Conservation (phyloP, 2,888 invertebrate genomes). For the Drosophila lutescens region DNA sequence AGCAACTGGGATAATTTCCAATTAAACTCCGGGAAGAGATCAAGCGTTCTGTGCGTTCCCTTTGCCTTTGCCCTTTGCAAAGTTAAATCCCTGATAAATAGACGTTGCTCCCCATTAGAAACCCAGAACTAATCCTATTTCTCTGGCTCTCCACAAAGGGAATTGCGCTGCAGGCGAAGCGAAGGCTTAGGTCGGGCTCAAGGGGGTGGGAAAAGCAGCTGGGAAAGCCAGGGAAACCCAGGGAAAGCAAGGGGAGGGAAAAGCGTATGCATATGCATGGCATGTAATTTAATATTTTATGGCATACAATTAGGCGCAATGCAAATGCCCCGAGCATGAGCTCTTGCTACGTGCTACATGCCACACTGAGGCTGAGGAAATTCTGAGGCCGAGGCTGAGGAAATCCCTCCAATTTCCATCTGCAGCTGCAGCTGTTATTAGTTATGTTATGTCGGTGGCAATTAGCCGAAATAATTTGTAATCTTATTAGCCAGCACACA, state of each 20-base stretch:
- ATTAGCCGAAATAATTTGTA: slow-evolving; percentile 78
- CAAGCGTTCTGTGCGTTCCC: not conserved
- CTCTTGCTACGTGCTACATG: slow-evolving; percentile 56
- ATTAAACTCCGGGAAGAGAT: slow-evolving; percentile 1
- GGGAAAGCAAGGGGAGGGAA: not conserved
- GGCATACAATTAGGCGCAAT: slow-evolving; percentile 74
- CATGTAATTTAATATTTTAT: slow-evolving; percentile 78
- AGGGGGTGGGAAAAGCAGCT: not conserved
- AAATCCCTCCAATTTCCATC: slow-evolving; percentile 1
- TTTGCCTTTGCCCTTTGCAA: slow-evolving; percentile 6
- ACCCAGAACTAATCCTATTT: slow-evolving; percentile 28
- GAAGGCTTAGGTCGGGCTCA: slow-evolving; percentile 7
- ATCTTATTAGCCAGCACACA: slow-evolving; percentile 65
- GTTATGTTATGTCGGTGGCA: slow-evolving; percentile 79
- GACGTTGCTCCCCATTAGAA: slow-evolving; percentile 10
- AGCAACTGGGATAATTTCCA: not conserved
- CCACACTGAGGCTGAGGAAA: slow-evolving; percentile 1
- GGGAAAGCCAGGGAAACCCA: not conserved
- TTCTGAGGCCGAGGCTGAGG: not conserved
- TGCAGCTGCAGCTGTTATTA: slow-evolving; percentile 72
- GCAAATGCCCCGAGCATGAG: slow-evolving; percentile 44
- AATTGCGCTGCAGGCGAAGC: slow-evolving; percentile 22
- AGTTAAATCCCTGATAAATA: slow-evolving; percentile 39
- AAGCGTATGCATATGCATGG: slow-evolving; percentile 62
- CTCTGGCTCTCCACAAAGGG: slow-evolving; percentile 23